These are phyloP conservation scores for Penaeus japonicus DNA, from an alignment of 1,140 invertebrate genomes.

Conservation along the genomic window DNA sequence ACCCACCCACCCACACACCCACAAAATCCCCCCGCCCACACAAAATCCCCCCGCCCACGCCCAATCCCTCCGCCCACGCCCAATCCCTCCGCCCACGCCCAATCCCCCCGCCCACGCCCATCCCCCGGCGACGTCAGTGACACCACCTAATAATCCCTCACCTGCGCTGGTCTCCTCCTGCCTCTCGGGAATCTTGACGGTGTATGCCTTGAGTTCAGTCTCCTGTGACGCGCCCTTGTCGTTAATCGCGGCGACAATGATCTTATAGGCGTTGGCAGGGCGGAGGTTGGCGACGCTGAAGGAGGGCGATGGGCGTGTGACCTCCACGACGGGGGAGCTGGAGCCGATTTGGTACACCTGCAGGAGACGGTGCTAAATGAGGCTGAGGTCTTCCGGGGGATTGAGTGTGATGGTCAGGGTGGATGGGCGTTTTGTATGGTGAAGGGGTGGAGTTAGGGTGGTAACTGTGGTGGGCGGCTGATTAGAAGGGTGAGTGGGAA, in stretches of 20 bases:
- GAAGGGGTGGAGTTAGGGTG: background rate
- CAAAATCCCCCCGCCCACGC: no score
- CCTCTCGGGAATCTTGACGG: slow-evolving; percentile 32
- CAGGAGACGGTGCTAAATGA: background rate
- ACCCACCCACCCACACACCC: background rate
- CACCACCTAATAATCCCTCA: background rate
- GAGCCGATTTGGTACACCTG: slow-evolving; percentile 54
- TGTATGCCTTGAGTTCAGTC: slow-evolving; percentile 53
- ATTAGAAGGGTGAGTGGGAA: no score
- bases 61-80: no score
- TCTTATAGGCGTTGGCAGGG: slow-evolving; percentile 54
- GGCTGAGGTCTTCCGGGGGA: background rate
- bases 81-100: background rate
- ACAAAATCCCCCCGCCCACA: background rate
- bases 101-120: background rate
- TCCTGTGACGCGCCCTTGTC: slow-evolving; percentile 50
- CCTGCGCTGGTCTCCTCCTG: slow-evolving; percentile 57
- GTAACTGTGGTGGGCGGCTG: no score
- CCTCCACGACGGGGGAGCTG: slow-evolving; percentile 44
- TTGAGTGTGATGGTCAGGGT: background rate
- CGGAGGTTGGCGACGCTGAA: slow-evolving; percentile 54
- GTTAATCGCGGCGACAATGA: slow-evolving; percentile 50
- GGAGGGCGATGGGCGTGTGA: slow-evolving; percentile 24
- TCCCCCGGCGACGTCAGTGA: no score
- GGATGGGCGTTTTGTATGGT: background rate